These are phyloP conservation scores for Halocynthia aurantium DNA, from an alignment of 23 tunicate species.

Conservation along the genomic window DNA sequence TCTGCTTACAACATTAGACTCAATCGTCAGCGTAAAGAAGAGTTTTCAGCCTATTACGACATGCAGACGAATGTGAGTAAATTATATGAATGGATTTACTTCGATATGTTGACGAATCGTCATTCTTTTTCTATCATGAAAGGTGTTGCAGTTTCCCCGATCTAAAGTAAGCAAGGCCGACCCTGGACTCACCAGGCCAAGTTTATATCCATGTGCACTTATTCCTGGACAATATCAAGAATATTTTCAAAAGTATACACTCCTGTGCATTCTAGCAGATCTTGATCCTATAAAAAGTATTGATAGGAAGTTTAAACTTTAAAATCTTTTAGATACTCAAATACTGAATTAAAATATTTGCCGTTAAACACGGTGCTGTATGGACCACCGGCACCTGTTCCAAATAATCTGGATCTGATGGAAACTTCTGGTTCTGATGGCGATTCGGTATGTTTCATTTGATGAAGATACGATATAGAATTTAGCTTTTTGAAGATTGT, in stretches of 20 bases:
- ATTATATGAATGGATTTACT: background rate
- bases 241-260: conserved; percentile 62
- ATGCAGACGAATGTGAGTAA: conserved; percentile 73
- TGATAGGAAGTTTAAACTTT: background rate
- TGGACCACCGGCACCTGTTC: conserved; percentile 77
- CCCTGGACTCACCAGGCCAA: conserved; percentile 71
- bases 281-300: background rate
- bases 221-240: conserved; percentile 97
- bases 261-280: background rate
- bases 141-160: conserved; percentile 75
- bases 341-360: conserved; percentile 64
- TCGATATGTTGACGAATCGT: background rate
- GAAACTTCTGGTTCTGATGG: conserved; percentile 29
- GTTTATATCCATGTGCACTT: conserved; percentile 87
- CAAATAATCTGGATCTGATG: conserved; percentile 13
- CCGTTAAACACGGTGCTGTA: conserved; percentile 76
- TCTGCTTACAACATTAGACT: conserved; percentile 59
- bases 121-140: background rate
- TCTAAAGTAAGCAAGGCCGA: conserved; percentile 62
- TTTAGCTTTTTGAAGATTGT: background rate
- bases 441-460: conserved; percentile 11
- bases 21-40: conserved; percentile 69
- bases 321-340: conserved; percentile 51
- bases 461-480: background rate
- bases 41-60: conserved; percentile 81